Conservation (phyloP, 2,888 invertebrate genomes). For the Dryomyza anilis region DNA sequence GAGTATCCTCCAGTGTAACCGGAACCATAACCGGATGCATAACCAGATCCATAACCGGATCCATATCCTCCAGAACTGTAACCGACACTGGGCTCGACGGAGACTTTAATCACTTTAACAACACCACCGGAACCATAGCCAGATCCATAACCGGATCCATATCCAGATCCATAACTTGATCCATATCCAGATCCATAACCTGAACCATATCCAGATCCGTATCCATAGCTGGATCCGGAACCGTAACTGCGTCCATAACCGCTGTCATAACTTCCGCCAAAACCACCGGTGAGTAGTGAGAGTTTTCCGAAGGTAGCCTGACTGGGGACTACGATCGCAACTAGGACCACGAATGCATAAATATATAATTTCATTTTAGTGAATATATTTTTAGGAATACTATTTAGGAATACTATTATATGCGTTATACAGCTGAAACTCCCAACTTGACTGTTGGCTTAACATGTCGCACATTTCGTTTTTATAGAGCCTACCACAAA, state of each 20-base stretch:
- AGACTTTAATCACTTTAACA: conserved; percentile 44
- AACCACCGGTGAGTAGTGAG: conserved; percentile 41
- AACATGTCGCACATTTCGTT: conserved; percentile 29
- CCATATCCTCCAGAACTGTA: conserved; percentile 25
- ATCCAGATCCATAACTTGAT: conserved; percentile 27
- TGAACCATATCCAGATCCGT: conserved; percentile 22
- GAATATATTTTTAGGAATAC: no score
- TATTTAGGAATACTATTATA: no score
- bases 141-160: conserved; percentile 21
- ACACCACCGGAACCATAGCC: conserved; percentile 30
- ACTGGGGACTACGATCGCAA: conserved; percentile 34
- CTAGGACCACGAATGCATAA: conserved; percentile 19
- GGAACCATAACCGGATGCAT: conserved; percentile 14
- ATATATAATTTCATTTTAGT: conserved; percentile 1
- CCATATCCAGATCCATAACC: conserved; percentile 28
- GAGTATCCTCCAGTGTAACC: conserved; percentile 18
- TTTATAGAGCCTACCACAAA: not conserved
- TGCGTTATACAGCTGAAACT: conserved; percentile 30
- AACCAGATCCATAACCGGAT: conserved; percentile 16
- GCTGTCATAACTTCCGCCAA: conserved; percentile 18
- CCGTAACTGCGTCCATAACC: conserved; percentile 36
- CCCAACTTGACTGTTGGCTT: conserved; percentile 45
- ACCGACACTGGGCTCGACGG: conserved; percentile 50
- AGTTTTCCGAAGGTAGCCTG: conserved; percentile 48
- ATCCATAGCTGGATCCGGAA: conserved; percentile 18